Conservation (phyloP, 2,888 invertebrate genomes). For the Meloe dianella region DNA sequence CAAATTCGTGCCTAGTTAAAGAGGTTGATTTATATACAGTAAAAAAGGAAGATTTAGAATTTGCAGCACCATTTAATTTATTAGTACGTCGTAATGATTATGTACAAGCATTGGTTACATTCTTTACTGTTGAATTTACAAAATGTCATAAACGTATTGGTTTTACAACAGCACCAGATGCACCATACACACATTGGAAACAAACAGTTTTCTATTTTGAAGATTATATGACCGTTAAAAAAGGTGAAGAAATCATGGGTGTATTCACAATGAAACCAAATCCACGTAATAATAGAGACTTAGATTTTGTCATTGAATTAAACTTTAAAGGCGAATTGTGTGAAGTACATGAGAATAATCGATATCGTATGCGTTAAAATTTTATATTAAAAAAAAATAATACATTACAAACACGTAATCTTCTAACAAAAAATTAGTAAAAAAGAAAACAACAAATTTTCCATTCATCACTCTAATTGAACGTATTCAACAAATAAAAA, state of each 20-base stretch:
- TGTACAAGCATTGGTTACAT: conserved; percentile 97
- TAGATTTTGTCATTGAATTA: conserved; percentile 93
- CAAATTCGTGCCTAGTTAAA: conserved; percentile 92
- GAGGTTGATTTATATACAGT: conserved; percentile 99
- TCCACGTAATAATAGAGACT: conserved; percentile 93
- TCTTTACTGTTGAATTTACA: conserved; percentile 99
- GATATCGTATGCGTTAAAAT: conserved; percentile 87
- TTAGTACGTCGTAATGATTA: conserved; percentile 89
- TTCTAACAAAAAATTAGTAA: background rate
- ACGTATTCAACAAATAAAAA: background rate
- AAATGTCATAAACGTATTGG: conserved; percentile 98
- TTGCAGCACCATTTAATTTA: conserved; percentile 84
- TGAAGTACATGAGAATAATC: conserved; percentile 82
- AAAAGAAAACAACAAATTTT: background rate
- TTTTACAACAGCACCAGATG: conserved; percentile 97
- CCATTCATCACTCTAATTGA: background rate
- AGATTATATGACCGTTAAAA: conserved; percentile 96
- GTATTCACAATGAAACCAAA: conserved; percentile 95
- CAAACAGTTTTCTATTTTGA: conserved; percentile 97
- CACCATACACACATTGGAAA: conserved; percentile 99
- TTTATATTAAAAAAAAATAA: background rate
- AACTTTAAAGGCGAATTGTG: conserved; percentile 91
- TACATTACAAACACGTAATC: background rate
- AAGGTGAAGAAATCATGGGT: conserved; percentile 92
- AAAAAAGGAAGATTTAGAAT: conserved; percentile 92